phyloP scores from a whole-genome alignment of 2,888 invertebrate species.

The Tachina lurida region DNA sequence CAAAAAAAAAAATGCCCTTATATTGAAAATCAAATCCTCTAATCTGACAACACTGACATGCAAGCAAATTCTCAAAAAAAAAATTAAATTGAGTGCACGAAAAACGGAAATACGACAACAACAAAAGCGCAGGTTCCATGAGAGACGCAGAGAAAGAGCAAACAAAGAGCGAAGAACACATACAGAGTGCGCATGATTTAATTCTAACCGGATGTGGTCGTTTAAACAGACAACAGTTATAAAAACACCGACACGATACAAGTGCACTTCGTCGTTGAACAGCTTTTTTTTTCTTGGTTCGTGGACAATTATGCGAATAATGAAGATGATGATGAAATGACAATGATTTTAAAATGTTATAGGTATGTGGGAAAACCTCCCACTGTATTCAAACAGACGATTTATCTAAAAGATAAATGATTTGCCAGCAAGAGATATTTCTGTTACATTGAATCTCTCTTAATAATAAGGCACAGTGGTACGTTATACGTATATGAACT shows the following conservation, averaged over 20 bases:
- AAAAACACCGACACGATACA: neutral
- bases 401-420: slow-evolving; percentile 45
- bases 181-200: slow-evolving; percentile 58
- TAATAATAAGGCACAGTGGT: neutral
- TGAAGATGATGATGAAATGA: slow-evolving; percentile 3
- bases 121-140: slow-evolving; percentile 45
- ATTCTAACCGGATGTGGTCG: slow-evolving; percentile 65
- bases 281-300: neutral
- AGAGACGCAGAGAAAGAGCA: slow-evolving; percentile 1
- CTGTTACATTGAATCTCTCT: neutral
- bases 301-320: slow-evolving; percentile 27
- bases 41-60: no score
- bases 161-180: slow-evolving; percentile 21
- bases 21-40: no score
- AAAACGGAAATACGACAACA: slow-evolving; percentile 1
- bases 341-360: neutral
- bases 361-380: neutral
- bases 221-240: slow-evolving; percentile 46
- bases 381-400: neutral
- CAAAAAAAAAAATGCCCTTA: no score
- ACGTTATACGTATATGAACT: no score
- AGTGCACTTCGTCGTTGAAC: slow-evolving; percentile 2
- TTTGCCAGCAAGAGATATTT: neutral
- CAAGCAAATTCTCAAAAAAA: no score
- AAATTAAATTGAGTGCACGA: neutral